A percentile compares a stretch with the other conserved stretches of the same genome.
Evolutionary conservation across 1,140 invertebrate genomes (phyloP).

Genomic region (Adoxophyes honmai): DNA sequence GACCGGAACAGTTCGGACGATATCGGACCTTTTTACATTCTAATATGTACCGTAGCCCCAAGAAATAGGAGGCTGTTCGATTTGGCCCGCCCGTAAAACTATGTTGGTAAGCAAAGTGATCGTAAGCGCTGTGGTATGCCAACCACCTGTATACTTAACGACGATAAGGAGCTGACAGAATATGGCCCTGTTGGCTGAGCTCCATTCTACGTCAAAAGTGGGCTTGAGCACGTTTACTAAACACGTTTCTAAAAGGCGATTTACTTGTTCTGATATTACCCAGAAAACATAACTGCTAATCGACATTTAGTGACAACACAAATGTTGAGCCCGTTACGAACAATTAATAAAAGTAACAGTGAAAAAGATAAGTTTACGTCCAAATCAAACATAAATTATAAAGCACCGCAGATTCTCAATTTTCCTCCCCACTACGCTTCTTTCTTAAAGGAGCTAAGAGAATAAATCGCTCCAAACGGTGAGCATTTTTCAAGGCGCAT

Average conservation of each 20-base stretch:
- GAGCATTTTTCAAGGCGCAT: slow-evolving; percentile 17
- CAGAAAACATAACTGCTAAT: too few species aligned
- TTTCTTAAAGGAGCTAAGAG: neutral
- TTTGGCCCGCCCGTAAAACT: slow-evolving; percentile 34
- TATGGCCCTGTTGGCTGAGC: slow-evolving; percentile 7
- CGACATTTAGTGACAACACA: too few species aligned
- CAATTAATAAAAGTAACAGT: too few species aligned
- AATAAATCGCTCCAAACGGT: slow-evolving; percentile 6
- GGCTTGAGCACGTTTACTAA: neutral
- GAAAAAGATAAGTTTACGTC: too few species aligned
- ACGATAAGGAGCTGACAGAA: slow-evolving; percentile 21
- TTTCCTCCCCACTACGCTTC: too few species aligned
- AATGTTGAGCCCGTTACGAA: too few species aligned
- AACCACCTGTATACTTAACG: slow-evolving; percentile 42
- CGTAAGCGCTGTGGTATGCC: slow-evolving; percentile 45
- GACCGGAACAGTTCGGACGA: slow-evolving; percentile 21
- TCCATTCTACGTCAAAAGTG: slow-evolving; percentile 10
- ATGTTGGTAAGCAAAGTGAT: slow-evolving; percentile 16
- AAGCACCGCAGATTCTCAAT: too few species aligned
- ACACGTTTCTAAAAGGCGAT: neutral
- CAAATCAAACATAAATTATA: too few species aligned
- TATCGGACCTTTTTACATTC: slow-evolving; percentile 26
- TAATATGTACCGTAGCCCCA: slow-evolving; percentile 47
- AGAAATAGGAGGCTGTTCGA: slow-evolving; percentile 38
- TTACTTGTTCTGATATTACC: too few species aligned